Base-by-base conservation (phyloP, 2,797 vertebrate genomes). In the Nothura maculosa region DNA sequence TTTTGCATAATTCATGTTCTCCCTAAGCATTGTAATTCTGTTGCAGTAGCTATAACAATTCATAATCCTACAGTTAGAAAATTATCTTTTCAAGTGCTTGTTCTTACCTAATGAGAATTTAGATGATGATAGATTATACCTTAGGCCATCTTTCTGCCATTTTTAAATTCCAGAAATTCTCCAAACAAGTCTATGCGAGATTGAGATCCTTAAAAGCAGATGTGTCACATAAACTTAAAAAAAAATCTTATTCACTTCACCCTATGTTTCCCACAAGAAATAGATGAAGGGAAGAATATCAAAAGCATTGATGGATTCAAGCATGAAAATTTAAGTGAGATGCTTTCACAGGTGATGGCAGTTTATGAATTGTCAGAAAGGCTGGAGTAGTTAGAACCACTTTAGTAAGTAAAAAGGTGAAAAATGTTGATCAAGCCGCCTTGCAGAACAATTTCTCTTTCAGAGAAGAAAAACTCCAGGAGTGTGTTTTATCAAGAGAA, bases 111-210 rank as follows among this genome's bases (percentile, higher is more conserved):
- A 9, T 83, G n/a, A 84, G 81, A 79, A 89, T 72, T 87, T 69
- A 85, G 48, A 34, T 63, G 48, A 34, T 63, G 25, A 45, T 19
- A 89, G 27, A 45, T 69, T 87, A 13, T 73, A 47, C 70, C 13
- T 69, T 77, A 60, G 15, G 21, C 28, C 42, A 77, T n/a, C 34
- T 13, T 77, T 60, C 34, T 77, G 22, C 61, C 40, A 67, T 38
- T 69, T 89, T 74, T 42, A 77, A 60, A 92, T 89, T 82, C 61
- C 82, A 92, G 68, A 92, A 93, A 77, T 93, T 89, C 57, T 89
- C n/a, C 32, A 58, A 81, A 66, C 38, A 85, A 38, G 21, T 45
- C 42, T 70, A 18, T 76, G 36, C 42, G 62, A 60, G 38, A 67
- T 18, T 3, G 4, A 84, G 38, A 42, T 38, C 82, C 68, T 77